Base-by-base conservation (phyloP, 35 echinoderm and acorn worm species). In the Apostichopus parvimensis region DNA sequence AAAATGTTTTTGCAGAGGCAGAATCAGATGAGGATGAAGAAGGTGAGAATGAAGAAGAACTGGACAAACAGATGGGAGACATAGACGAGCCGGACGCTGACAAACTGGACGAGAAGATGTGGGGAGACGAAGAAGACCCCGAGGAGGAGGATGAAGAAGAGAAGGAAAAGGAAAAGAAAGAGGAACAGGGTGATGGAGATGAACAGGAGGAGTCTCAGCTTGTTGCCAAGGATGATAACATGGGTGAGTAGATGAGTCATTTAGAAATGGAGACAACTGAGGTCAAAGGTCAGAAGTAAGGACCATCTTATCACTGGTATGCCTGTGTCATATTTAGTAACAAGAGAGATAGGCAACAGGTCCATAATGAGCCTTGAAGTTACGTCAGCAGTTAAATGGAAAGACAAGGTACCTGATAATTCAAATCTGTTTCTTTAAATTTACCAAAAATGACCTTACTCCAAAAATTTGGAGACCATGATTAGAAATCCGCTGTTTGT, bases 1-100 rank as follows among this genome's bases (percentile, higher is more conserved):
- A 45, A 45, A 45, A 45, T 45, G 34, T 72, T 88, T 84, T 57
- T 88, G 54, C 11, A 96, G 87, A 90, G 73, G 97, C 82, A 62
- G 93, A 91, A 56, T 91, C 93, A 73, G 93, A 94, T 54, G 93
- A 93, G 17, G 93, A 99, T 5, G 93, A 95, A 75, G 96, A 99
- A 1, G 93, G 88, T 28, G 91, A 90, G 15, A 93, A 88, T 77
- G 91, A 99, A 64, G 92, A 99, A 9, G 81, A 99, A 68, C 68
- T 99, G 5, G 97, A 99, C 80, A 99, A 99, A 82, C 97, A 96
- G 91, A 99, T 99, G 97, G 97, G 97, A 26, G 97, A 99, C 88
- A 93, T 99, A 13, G 97, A 95, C 60, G 52, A 92, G 64, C 90
- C 93, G 57, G 94, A 95, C 7, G 87, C 91, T 18, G 97, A 98